Evolutionary conservation across 2,113 vertebrate species (phyloP), one percentile per base, ranked within the genome.

Genomic region (Coptodon bakossiorum): DNA sequence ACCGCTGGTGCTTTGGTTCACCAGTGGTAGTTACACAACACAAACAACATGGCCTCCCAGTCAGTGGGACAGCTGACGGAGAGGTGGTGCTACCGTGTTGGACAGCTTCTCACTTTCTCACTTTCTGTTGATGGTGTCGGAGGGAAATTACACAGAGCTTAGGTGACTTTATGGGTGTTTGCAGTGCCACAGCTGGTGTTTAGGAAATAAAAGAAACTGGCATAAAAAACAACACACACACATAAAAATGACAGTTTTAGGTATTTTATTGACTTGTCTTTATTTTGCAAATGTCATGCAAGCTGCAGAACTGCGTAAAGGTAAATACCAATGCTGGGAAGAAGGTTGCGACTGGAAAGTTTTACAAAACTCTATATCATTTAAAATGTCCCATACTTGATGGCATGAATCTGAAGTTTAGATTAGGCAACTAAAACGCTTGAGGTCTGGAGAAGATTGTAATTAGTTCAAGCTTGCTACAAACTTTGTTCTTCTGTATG

Each of bases 31-130:
- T 93, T 93, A 68, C 66, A 87, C 93, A 94, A 89, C 83, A 81
- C 91, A 94, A 95, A 94, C 94, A 95, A 93, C 81, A 90, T 91
- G 93, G 92, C 83, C 83, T 87, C 92, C 90, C 92, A 90, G 71
- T 40, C 90, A 22, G 91, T 53, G 22, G 87, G 89, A 84, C 89
- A 82, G 93, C 91, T 57, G 91, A 90, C 80, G 83, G 57, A 57
- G 92, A 81, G 89, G 84, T 80, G 88, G 87, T 90, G 92, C 92
- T 94, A 94, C 93, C 83, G 93, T 93, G 80, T 87, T 93, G 94
- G 90, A 94, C 88, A 7, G 61, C 85, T 90, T 92, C 90, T 89
- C 86, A 52, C 83, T 88, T 91, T 94, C 86, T 93, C 91, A 94
- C 96, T 91, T 92, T 96, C 95, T 80, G 88, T 48, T 29, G 73